Evolutionary conservation across 2,113 vertebrate species (phyloP).

Genomic region (Etheostoma cragini): DNA sequence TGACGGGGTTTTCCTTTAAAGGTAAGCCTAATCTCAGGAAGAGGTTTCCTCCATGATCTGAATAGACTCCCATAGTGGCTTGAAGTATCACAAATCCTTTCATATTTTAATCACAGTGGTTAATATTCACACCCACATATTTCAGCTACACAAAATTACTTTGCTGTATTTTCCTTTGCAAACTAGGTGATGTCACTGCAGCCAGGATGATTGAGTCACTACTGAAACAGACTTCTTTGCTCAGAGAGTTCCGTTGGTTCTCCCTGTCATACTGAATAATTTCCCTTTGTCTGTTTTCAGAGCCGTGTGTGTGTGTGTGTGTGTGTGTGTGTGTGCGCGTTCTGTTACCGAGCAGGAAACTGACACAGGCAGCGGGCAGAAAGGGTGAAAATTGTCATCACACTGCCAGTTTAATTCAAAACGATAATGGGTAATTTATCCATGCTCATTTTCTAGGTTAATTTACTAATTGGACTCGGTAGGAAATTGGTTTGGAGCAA

Average conservation of each 20-base stretch:
- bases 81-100: not conserved
- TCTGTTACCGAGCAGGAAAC: constrained; percentile 21
- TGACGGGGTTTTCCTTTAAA: not conserved
- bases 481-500: constrained; percentile 39
- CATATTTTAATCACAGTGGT: not conserved
- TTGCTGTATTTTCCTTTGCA: not conserved
- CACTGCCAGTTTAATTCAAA: constrained; percentile 38
- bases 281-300: constrained; percentile 15
- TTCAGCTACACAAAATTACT: not conserved
- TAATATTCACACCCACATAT: not conserved
- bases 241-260: constrained; percentile 6
- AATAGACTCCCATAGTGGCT: not conserved
- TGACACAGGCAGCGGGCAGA: constrained; percentile 15
- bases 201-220: constrained; percentile 7
- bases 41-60: not conserved
- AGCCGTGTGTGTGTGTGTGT: not conserved
- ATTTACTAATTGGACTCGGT: constrained; percentile 69
- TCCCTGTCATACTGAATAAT: constrained; percentile 26
- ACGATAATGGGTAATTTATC: constrained; percentile 63
- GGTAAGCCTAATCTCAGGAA: not conserved
- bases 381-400: constrained; percentile 22
- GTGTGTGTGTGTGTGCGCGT: not conserved
- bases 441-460: constrained; percentile 57
- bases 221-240: constrained; percentile 22
- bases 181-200: constrained; percentile 3